phyloP scores from a whole-genome alignment of 2,113 vertebrate genomes.

The Phalacrocorax carbo region DNA sequence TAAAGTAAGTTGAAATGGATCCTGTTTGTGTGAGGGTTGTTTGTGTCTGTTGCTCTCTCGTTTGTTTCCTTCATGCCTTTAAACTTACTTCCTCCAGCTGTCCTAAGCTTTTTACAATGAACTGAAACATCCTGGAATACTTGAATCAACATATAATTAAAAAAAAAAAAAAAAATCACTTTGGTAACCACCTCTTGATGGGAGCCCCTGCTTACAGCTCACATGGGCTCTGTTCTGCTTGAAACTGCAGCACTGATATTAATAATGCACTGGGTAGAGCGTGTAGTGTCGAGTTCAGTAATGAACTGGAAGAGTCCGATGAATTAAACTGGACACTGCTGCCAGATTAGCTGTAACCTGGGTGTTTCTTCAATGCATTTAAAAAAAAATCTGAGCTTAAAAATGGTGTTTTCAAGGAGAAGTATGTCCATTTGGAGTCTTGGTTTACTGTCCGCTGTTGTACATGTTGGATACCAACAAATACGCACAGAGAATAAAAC shows the following conservation, averaged over 20 bases:
- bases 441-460: not conserved
- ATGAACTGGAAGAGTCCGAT: not conserved
- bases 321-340: not conserved
- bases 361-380: not conserved
- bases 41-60: not conserved
- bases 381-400: not conserved
- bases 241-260: not conserved
- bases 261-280: not conserved
- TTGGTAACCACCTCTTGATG: not conserved
- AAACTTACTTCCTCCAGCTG: conserved; percentile 54
- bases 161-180: not conserved
- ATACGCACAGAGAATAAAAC: not conserved
- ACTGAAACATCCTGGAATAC: conserved; percentile 35
- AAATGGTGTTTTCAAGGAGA: not conserved
- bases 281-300: too few species aligned
- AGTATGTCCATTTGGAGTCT: not conserved
- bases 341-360: not conserved
- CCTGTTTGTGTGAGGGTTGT: conserved; percentile 3
- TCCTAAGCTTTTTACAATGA: conserved; percentile 15
- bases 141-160: not conserved
- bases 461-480: rapidly evolving
- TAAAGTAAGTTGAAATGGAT: not conserved
- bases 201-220: not conserved
- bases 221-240: not conserved
- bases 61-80: conserved; percentile 47